Percentiles rank a stretch among this genome's conserved stretches.
Conservation (phyloP, 1,140 invertebrate genomes). For the Maniola jurtina region DNA sequence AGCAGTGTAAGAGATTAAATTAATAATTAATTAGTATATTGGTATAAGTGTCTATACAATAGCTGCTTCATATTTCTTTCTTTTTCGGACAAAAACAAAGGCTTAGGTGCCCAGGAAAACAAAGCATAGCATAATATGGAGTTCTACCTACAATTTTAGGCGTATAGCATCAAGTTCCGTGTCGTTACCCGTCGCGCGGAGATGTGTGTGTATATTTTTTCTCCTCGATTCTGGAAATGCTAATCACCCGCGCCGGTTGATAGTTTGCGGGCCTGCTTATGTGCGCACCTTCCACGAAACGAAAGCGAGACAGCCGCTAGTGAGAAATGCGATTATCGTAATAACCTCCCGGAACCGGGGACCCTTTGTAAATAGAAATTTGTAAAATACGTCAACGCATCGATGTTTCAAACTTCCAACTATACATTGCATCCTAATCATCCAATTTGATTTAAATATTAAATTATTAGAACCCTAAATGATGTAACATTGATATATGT, state of each 20-base stretch:
- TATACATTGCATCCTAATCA: too few relatives aligned
- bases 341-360: slow-evolving; percentile 61
- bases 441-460: too few relatives aligned
- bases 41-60: too few relatives aligned
- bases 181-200: not conserved
- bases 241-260: slow-evolving; percentile 69
- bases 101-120: not conserved
- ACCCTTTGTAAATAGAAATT: slow-evolving; percentile 29
- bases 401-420: not conserved
- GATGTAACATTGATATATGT: too few relatives aligned
- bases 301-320: slow-evolving; percentile 70
- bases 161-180: too few relatives aligned
- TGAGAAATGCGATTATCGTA: slow-evolving; percentile 74
- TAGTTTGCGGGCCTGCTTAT: slow-evolving; percentile 62
- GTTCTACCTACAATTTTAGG: not conserved
- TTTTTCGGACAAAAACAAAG: too few relatives aligned
- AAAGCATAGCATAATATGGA: not conserved
- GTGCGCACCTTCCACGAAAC: slow-evolving; percentile 66
- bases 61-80: too few relatives aligned
- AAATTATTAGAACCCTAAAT: too few relatives aligned
- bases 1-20: too few relatives aligned
- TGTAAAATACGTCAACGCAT: slow-evolving; percentile 5
- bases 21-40: too few relatives aligned
- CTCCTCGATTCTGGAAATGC: slow-evolving; percentile 66
- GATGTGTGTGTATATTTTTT: slow-evolving; percentile 28